Evolutionary conservation across 37 sponge, comb jelly and placozoan species (phyloP).

Genomic region (Aphrocallistes beatrix): DNA sequence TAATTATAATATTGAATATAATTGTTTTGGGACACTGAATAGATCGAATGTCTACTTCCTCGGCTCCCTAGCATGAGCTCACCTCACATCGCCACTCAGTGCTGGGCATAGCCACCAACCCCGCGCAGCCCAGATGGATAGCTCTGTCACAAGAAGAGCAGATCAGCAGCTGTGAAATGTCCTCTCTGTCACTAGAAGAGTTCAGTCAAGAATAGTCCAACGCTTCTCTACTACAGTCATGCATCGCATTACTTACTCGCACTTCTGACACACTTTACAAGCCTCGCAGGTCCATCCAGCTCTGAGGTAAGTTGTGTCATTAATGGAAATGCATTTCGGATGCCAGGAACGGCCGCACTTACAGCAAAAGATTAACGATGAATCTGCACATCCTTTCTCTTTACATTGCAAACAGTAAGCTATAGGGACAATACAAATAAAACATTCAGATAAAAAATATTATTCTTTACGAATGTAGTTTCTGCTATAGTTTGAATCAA

Average conservation of each 20-base stretch:
- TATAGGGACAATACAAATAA: not conserved
- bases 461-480: too few species aligned
- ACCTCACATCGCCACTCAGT: not conserved
- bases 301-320: constrained; percentile 13
- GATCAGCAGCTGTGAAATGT: not conserved
- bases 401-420: not conserved
- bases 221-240: not conserved
- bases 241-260: not conserved
- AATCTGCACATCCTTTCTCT: not conserved
- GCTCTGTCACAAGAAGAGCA: constrained; percentile 19
- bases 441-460: too few species aligned
- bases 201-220: not conserved
- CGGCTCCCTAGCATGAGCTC: too few species aligned
- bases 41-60: too few species aligned
- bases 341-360: constrained; percentile 1
- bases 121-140: not conserved
- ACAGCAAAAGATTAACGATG: not conserved
- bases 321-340: not conserved
- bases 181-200: not conserved
- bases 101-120: not conserved
- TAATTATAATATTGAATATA: too few species aligned
- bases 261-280: constrained; percentile 12
- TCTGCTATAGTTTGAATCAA: too few species aligned
- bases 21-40: too few species aligned
- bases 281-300: constrained; percentile 14